A percentile compares a stretch with the other conserved stretches of the same genome.
Conservation (phyloP, 2,113 vertebrate species). For the Pachyramphus minor region DNA sequence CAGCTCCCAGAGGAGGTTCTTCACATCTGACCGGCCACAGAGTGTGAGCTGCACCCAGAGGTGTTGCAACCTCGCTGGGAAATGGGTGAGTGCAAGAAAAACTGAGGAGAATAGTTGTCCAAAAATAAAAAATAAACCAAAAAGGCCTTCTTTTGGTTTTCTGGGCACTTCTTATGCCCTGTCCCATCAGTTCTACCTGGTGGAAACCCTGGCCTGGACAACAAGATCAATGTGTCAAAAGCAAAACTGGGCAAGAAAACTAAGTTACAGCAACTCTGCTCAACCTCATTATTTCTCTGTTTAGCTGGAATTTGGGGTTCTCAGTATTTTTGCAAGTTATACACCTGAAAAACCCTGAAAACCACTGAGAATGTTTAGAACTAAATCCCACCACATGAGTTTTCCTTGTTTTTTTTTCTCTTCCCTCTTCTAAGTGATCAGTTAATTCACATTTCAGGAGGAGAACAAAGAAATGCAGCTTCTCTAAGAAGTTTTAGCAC, state of each 20-base stretch:
- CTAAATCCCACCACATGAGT: background rate
- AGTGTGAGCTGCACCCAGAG: background rate
- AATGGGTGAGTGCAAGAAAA: background rate
- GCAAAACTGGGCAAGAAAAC: background rate
- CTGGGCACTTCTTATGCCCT: background rate
- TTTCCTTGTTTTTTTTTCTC: background rate
- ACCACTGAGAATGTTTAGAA: background rate
- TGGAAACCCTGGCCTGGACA: background rate
- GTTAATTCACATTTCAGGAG: background rate
- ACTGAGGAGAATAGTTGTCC: fast-evolving
- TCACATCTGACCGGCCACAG: fast-evolving
- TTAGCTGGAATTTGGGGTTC: background rate
- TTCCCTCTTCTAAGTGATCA: background rate
- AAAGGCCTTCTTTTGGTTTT: background rate
- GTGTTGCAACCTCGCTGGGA: background rate
- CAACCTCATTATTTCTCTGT: background rate
- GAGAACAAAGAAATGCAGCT: background rate
- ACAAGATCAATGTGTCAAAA: fast-evolving
- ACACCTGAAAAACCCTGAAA: background rate
- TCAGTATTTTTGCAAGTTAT: background rate
- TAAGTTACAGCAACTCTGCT: background rate
- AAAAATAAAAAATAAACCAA: background rate
- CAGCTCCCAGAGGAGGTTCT: background rate
- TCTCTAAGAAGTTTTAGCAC: background rate
- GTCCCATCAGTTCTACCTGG: background rate